These are phyloP conservation scores for Lates calcarifer DNA, from an alignment of 2,113 vertebrate genomes.

Conservation along the genomic window DNA sequence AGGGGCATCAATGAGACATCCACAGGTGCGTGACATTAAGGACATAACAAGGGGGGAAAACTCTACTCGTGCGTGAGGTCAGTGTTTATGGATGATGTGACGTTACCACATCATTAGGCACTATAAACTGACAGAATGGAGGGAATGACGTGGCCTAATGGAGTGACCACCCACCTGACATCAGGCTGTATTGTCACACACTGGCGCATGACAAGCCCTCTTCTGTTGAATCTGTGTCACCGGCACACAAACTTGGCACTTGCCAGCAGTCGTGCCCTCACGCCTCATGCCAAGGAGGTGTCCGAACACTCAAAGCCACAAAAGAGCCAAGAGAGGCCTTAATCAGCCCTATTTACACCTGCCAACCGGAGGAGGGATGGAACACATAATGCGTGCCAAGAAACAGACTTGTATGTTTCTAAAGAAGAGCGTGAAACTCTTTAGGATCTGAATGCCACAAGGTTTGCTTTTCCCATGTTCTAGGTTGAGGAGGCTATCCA, in stretches of 20 bases:
- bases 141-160: constrained; percentile 48
- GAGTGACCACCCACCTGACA: constrained; percentile 70
- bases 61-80: constrained; percentile 19
- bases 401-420: constrained; percentile 21
- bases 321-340: constrained; percentile 59
- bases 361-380: constrained; percentile 56
- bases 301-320: constrained; percentile 64
- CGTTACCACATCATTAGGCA: constrained; percentile 25
- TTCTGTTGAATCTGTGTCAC: constrained; percentile 51
- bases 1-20: background rate
- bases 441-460: constrained; percentile 9
- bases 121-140: constrained; percentile 45
- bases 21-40: constrained; percentile 28
- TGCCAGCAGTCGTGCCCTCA: constrained; percentile 29
- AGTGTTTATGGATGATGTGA: constrained; percentile 57
- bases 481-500: background rate
- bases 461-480: constrained; percentile 19
- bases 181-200: constrained; percentile 46
- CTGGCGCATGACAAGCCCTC: constrained; percentile 46
- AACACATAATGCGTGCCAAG: constrained; percentile 34
- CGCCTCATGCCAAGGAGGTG: constrained; percentile 68
- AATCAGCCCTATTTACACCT: constrained; percentile 63
- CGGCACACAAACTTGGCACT: constrained; percentile 55
- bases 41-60: constrained; percentile 16
- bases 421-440: constrained; percentile 34